Evolutionary conservation across 92 coral and sea anemone genomes (phyloP), one percentile per base, ranked within the genome.

Genomic region (Porites lobata): DNA sequence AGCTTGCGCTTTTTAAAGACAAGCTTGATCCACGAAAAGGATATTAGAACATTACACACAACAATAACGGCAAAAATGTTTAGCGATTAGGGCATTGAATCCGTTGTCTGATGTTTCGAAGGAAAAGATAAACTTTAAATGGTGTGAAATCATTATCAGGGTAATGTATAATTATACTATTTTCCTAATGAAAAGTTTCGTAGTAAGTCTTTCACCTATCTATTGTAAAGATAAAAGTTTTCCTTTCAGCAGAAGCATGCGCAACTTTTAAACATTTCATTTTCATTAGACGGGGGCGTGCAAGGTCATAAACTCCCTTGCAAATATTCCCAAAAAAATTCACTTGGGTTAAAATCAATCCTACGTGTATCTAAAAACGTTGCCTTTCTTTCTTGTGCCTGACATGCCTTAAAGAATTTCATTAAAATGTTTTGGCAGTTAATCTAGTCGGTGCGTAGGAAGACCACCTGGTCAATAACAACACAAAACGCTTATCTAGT

Each of bases 391-490:
- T 14, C 7, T 69, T 69, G 10, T 69, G 47, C 84, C 22, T 18
- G 20, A n/a, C 47, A 38, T 38, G 47, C 47, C 6, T 38, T 38
- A 38, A 38, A 29, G 51, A 47, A 80, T 50, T 50, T 19, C 21
- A 65, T 65, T 50, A 24, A 64, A 19, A 79, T 66, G 43, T 79
- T 22, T 9, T 24, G 24, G 3, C 50, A 72, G 17, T 56, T 29
- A 17, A 32, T 11, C 9, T 17, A 21, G 15, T 26, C 54, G 43
- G 43, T 72, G 80, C 61, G 59, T 20, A 73, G 63, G 72, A 83
- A 14, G 78, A 52, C 72, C 87, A 83, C 87, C 87, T 83, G 87
- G 80, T 21, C 43, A 32, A 4, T 38, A 38, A 38, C 47, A 38
- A 32, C 61, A 56, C n/a, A 26, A 62, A 78, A 51, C 24, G 61